phyloP scores from a whole-genome alignment of 2,888 invertebrate genomes.

The Trissoscelio sp. region DNA sequence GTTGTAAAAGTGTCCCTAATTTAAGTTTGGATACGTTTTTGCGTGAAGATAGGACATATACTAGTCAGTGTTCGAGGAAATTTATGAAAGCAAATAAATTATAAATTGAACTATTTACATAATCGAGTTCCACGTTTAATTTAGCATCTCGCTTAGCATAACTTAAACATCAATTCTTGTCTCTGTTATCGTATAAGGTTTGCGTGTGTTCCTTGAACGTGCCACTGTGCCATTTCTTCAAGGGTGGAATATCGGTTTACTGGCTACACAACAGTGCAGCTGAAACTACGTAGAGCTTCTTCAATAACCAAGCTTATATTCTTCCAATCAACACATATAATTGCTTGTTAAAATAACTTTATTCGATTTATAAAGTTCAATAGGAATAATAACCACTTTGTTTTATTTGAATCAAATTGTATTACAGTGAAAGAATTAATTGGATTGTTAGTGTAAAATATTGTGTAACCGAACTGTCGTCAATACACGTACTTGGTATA shows the following conservation, averaged over 20 bases:
- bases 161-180: constrained; percentile 43
- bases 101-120: constrained; percentile 22
- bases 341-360: constrained; percentile 32
- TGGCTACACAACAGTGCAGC: constrained; percentile 5
- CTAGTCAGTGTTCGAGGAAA: neutral
- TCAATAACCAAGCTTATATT: constrained; percentile 28
- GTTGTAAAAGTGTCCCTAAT: too few species aligned
- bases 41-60: neutral
- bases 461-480: neutral
- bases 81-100: constrained; percentile 2
- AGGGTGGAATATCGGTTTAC: constrained; percentile 20
- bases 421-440: neutral
- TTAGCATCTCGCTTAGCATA: constrained; percentile 33
- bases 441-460: neutral
- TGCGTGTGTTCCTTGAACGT: constrained; percentile 27
- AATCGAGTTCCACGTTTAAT: constrained; percentile 10
- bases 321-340: constrained; percentile 27
- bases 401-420: constrained; percentile 6
- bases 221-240: constrained; percentile 36
- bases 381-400: neutral
- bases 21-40: neutral
- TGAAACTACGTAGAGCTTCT: constrained; percentile 9
- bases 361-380: constrained; percentile 7
- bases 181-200: constrained; percentile 26
- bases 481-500: too few species aligned